Base-by-base conservation (phyloP, 2,888 invertebrate species). In the Myopa tessellatipennis region DNA sequence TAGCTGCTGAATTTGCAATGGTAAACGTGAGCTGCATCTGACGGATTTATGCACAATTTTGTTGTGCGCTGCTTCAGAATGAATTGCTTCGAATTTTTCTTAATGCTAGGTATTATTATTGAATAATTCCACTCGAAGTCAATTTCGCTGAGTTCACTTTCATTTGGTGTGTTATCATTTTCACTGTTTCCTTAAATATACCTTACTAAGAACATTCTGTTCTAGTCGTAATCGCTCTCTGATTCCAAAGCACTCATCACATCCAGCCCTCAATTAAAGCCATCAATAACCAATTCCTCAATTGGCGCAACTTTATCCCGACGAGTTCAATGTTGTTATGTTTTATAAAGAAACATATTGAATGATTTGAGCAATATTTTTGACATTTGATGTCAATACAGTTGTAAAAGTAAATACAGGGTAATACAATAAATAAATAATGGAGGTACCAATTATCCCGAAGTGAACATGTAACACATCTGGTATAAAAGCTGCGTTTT, bases 181-280 rank as follows among this genome's bases (percentile, higher is more conserved):
- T 63, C 65, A 74, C 52, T 61, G 58, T 72, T 60, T 40, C 61
- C 8, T 45, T 61, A 4, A 5, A 63, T 16, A 36, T 50, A 60
- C 8, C 34, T 63, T 74, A 45, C 6, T 74, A 26, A 26, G 26
- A 26, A 34, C 50, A 55, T 26, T 73, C 63, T n/a, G 26, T 38
- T 34, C 38, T 36, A 65, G 14, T 63, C 36, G 16, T 63, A 34
- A 5, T 40, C 40, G 40, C 36, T 10, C 50, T 52, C 63, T 63
- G 58, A 8, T 36, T 74, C 65, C 36, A 58, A 72, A 26, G 61
- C 73, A 74, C 73, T 55, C 45, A 60, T n/a, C 36, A 52, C 68
- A 45, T 10, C 34, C 34, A 40, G 5, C 26, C 34, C 14, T 75
- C 45, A 78, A 78, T 78, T 78, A 69, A 73, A 77, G 16, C 73